Percentiles rank a stretch among this genome's conserved stretches.
Conservation (phyloP, 1,140 invertebrate genomes). For the Ceratosolen fusciceps region DNA sequence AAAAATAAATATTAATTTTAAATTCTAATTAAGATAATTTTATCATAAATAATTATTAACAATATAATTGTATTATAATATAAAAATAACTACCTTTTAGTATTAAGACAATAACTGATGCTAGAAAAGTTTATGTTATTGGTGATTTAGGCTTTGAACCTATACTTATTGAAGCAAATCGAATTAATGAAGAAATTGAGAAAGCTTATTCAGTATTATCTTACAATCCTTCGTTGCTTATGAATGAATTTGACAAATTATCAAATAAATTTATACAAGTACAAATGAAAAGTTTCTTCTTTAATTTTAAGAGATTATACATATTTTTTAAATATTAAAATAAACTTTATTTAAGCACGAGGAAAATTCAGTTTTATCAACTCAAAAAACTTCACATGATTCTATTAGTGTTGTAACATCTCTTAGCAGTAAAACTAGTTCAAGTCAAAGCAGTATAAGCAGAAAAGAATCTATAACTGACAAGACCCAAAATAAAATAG, state of each 20-base stretch:
- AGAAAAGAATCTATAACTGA: neutral
- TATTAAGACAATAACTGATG: slow-evolving; percentile 41
- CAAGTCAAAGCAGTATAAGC: neutral
- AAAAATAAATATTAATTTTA: neutral
- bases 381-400: neutral
- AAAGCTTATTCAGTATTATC: neutral
- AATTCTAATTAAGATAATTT: neutral
- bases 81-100: slow-evolving; percentile 45
- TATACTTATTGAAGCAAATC: slow-evolving; percentile 35
- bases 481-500: neutral
- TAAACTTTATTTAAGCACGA: neutral
- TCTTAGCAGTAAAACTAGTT: neutral
- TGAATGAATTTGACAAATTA: slow-evolving; percentile 14
- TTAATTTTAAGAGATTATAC: neutral
- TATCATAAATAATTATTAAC: too few species aligned
- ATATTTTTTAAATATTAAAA: too few species aligned
- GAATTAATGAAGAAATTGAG: neutral
- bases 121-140: slow-evolving; percentile 29
- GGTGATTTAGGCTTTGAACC: slow-evolving; percentile 52
- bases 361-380: neutral
- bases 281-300: neutral
- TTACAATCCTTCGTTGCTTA: neutral
- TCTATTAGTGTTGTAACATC: neutral
- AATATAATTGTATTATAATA: neutral
- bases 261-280: neutral